Percentiles rank a stretch among this genome's conserved stretches.
phyloP scores from a whole-genome alignment of 2,113 vertebrate genomes.

The Saguinus imperator region DNA sequence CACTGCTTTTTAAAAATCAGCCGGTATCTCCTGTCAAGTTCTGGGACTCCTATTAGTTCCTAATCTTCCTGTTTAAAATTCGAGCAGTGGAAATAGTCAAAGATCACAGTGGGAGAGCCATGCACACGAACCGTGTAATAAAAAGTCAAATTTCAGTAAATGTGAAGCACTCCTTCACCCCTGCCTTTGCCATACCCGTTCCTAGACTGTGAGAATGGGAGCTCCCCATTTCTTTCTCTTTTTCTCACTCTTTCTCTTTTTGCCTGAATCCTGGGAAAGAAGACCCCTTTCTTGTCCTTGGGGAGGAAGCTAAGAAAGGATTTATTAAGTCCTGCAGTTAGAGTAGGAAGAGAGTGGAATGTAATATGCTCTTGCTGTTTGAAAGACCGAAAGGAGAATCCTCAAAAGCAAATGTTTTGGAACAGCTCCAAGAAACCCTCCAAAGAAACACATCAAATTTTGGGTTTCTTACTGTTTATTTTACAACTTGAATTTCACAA shows the following conservation, averaged over 20 bases:
- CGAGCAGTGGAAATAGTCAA: background rate
- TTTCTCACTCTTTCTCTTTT: background rate
- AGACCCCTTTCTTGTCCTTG: background rate
- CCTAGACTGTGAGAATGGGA: background rate
- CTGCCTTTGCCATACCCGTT: too few species aligned
- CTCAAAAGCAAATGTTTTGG: background rate
- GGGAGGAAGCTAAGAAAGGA: background rate
- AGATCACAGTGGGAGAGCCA: fast-evolving
- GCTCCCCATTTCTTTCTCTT: fast-evolving
- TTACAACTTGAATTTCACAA: fast-evolving
- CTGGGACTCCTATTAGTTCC: background rate
- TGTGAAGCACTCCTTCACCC: fast-evolving
- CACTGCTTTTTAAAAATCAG: background rate
- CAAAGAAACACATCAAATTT: background rate
- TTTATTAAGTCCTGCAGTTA: background rate
- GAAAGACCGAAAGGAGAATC: background rate
- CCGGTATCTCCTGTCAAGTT: background rate
- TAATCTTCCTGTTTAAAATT: fast-evolving
- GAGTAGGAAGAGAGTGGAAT: background rate
- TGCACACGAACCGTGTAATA: fast-evolving
- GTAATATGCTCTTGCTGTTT: fast-evolving
- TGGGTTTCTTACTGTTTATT: background rate
- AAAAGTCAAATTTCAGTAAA: background rate
- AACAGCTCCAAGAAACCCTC: background rate
- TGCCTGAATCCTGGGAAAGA: background rate